Base-by-base conservation (phyloP, 2,797 vertebrate genomes). In the Enteromius trimaculatus region DNA sequence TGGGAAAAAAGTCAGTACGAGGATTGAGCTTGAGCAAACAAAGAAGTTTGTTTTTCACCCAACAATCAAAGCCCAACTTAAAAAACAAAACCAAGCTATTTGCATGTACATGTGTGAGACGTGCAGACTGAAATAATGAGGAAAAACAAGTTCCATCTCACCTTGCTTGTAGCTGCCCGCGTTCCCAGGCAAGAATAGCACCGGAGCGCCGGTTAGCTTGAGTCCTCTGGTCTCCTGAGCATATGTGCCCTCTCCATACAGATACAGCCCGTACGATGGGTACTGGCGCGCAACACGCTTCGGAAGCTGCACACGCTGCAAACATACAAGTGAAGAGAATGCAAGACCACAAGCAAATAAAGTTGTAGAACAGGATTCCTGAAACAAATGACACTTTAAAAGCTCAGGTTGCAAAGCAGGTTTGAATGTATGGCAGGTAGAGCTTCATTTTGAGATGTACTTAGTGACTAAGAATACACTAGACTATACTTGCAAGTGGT, bases 81-180 rank as follows among this genome's bases (percentile, higher is more conserved):
- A 14, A 74, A 10, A 76, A 39, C 51, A 58, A 58, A 34, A n/a
- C 6, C 21, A 58, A 58, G 34, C 13, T 5, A 55, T 9, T 39
- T 4, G 23, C 9, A 76, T 26, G 17, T 39, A 11, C 1, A 13
- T 74, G 26, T 26, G 3, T 3, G 51, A 34, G 70, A 55, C 16
- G 23, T n/a, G 9, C 19, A 34, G 13, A 34, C 31, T 34, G 19
- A 49, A 65, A 65, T 66, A 21, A 7, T 6, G 0, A 16, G 4
- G 1, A 49, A 29, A 64, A 14, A 42, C 39, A 16, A 34, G 37
- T 19, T 42, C 13, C 13, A 60, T 66, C 60, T 78, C n/a, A 98
- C 98, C 98, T 95, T 99, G 98, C 80, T 97, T 99, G 84, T 97
- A 97, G 91, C 98, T 99, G 72, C 98, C 98, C 80, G 98, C 98